These are phyloP conservation scores for Teleiodes luculella DNA, from an alignment of 2,888 invertebrate species.

Conservation along the genomic window DNA sequence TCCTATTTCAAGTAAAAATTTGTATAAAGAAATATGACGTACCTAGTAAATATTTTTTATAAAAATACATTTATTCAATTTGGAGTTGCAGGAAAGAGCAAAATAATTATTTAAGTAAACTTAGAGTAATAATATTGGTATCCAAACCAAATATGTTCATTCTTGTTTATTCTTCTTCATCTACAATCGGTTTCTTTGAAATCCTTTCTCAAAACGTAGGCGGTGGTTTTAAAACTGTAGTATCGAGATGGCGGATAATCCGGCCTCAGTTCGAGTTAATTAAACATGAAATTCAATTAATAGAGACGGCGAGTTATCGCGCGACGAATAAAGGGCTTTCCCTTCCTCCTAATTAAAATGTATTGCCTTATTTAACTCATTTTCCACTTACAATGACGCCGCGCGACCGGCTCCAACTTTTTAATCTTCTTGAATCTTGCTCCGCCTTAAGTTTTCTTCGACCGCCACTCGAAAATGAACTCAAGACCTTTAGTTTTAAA, in stretches of 20 bases:
- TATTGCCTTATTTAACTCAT: constrained; percentile 79
- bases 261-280: constrained; percentile 66
- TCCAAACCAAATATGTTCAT: background rate
- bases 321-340: constrained; percentile 72
- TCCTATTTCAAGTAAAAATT: no score
- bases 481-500: constrained; percentile 13
- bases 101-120: no score
- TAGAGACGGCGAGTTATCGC: constrained; percentile 73
- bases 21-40: no score
- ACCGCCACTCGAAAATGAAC: constrained; percentile 15
- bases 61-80: background rate
- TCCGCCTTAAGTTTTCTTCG: constrained; percentile 48
- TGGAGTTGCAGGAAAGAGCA: no score
- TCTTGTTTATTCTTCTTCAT: background rate
- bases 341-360: constrained; percentile 78
- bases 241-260: constrained; percentile 52
- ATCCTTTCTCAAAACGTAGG: background rate
- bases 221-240: constrained; percentile 3
- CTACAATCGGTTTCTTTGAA: background rate
- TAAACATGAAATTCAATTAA: constrained; percentile 79
- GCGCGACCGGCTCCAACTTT: constrained; percentile 76
- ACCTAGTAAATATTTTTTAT: no score
- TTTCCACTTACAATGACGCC: constrained; percentile 77
- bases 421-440: constrained; percentile 69
- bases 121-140: no score